A percentile compares a stretch with the other conserved stretches of the same genome.
Evolutionary conservation across 2,797 vertebrate genomes (phyloP).

Genomic region (Dendrocincla fuliginosa): DNA sequence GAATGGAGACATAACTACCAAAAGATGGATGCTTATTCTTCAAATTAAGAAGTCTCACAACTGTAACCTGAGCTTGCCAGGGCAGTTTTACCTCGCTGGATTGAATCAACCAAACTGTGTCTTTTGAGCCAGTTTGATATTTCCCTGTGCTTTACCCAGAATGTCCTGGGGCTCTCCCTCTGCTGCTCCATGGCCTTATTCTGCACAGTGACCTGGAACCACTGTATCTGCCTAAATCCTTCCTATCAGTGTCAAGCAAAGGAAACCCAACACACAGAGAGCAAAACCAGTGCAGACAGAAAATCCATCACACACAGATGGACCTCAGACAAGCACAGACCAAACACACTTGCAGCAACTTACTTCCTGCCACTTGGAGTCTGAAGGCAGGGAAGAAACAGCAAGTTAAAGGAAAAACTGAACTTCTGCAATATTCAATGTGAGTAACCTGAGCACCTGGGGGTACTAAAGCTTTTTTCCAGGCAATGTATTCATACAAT

Average conservation of each 20-base stretch:
- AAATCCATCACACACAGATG: background rate
- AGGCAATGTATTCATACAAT: rapidly evolving
- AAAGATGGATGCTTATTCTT: background rate
- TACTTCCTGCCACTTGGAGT: background rate
- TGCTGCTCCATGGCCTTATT: background rate
- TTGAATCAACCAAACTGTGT: background rate
- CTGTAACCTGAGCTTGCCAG: background rate
- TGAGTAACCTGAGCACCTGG: rapidly evolving
- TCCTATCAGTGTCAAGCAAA: background rate
- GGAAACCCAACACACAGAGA: background rate
- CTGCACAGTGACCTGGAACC: background rate
- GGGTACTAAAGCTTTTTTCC: background rate
- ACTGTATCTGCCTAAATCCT: background rate
- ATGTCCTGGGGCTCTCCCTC: background rate
- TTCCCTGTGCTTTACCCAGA: background rate
- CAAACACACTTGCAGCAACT: background rate
- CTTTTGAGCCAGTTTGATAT: background rate
- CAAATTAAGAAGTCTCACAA: background rate
- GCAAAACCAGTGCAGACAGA: rapidly evolving
- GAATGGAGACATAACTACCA: background rate
- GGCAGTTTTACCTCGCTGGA: background rate
- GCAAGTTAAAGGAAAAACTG: background rate
- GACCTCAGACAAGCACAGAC: background rate
- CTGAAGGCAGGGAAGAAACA: background rate
- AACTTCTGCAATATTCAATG: background rate